Base-by-base conservation (phyloP, 2,113 vertebrate genomes). In the Nycticebus coucang region DNA sequence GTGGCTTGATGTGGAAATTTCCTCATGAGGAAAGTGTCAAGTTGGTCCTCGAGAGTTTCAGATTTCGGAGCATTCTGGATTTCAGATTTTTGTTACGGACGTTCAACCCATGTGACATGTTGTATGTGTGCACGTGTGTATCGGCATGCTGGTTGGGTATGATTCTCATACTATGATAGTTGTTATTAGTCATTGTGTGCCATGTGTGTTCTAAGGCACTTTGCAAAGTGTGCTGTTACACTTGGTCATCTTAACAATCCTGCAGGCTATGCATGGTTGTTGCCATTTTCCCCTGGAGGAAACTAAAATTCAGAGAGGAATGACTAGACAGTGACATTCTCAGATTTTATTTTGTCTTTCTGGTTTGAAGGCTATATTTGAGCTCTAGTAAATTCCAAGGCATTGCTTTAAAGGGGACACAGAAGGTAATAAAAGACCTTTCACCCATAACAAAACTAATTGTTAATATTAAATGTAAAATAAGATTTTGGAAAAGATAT, bases 101-200 rank as follows among this genome's bases (percentile, higher is more conserved):
- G 41, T 45, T 77, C 41, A 77, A 77, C 14, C 41, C 9, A 15
- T 14, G 24, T n/a, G 18, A 9, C 0, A 26, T n/a, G 22, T 14
- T 24, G 0, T 37, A n/a, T 71, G 2, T 0, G 0, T 24, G 2
- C 4, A 1, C 35, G 12, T 5, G 9, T 5, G 15, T n/a, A 19
- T 41, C 41, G 35, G 45, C 9, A 0, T 72, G 8, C 24, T 75
- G 18, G 1, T 30, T 68, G 35, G 41, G 5, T 68, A n/a, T 18
- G 22, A 64, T 24, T 30, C 41, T 57, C 60, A 75, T 21, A 28
- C 10, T 53, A 50, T 50, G 45, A 50, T 50, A 37, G 53, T 62
- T 30, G 2, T 60, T 72, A 2, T 78, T 17, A 59, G 37, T 72
- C 69, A 41, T 2, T 14, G 18, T 35, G 2, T 71, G 18, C 19